A percentile compares a stretch with the other conserved stretches of the same genome.
Conservation (phyloP, 2,797 vertebrate species). For the Hypotaenidia okinawae region DNA sequence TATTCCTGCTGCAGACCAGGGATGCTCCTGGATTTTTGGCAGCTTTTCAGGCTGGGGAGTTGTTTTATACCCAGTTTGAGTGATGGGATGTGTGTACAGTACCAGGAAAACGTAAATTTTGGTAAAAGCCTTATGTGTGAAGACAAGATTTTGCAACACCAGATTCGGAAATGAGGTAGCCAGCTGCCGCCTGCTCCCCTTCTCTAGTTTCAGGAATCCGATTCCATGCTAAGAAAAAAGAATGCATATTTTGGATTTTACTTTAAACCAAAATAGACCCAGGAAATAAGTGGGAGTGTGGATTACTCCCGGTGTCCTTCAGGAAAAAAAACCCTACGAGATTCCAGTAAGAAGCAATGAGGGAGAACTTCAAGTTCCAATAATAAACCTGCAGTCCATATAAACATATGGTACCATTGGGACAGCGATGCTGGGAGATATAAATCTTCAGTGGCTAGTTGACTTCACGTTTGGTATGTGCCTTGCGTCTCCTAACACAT, state of each 20-base stretch:
- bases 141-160: neutral
- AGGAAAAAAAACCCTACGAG: neutral
- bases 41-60: neutral
- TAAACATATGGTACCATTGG: neutral
- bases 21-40: slow-evolving; percentile 31
- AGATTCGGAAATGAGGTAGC: neutral
- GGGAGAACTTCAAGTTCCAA: slow-evolving; percentile 28
- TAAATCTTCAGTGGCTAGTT: slow-evolving; percentile 6
- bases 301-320: neutral
- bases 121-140: neutral
- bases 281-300: neutral
- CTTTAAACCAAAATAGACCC: slow-evolving; percentile 31
- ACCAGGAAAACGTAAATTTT: slow-evolving; percentile 6
- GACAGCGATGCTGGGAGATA: neutral
- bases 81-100: neutral
- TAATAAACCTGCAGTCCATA: slow-evolving; percentile 9
- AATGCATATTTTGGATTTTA: neutral
- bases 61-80: neutral
- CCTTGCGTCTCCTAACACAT: slow-evolving; percentile 8
- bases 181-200: neutral
- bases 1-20: neutral
- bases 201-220: neutral
- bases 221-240: neutral
- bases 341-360: slow-evolving; percentile 43
- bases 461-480: neutral